Percentiles rank a stretch among this genome's conserved stretches.
Conservation (phyloP, 2,113 vertebrate genomes). For the Okapia johnstoni region DNA sequence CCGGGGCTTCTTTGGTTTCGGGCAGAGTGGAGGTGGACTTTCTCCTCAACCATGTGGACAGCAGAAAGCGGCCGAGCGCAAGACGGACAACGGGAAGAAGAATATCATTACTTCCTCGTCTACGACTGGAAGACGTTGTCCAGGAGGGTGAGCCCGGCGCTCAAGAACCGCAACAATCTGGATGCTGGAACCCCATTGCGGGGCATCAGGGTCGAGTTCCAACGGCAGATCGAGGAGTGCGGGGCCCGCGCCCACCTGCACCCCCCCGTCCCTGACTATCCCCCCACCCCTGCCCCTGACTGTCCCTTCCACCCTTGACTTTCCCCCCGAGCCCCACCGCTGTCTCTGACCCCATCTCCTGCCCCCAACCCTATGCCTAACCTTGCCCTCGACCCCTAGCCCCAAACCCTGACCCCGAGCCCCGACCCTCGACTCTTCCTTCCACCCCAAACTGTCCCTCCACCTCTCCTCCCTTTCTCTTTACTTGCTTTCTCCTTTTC, state of each 20-base stretch:
- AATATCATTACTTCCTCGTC: conserved; percentile 93
- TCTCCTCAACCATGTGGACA: conserved; percentile 91
- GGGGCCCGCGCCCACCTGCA: not conserved
- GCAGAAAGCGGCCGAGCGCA: conserved; percentile 93
- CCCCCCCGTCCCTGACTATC: not conserved
- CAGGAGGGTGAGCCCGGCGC: conserved; percentile 90
- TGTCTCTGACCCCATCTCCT: not conserved
- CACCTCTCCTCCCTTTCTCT: not conserved
- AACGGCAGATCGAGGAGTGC: conserved; percentile 93
- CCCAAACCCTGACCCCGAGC: not conserved
- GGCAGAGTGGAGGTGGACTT: conserved; percentile 94
- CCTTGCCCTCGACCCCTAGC: not conserved
- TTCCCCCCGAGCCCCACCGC: no score
- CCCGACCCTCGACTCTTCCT: not conserved
- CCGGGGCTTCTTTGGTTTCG: conserved; percentile 93
- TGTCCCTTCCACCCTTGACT: no score
- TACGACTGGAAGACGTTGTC: conserved; percentile 95
- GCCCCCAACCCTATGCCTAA: not conserved
- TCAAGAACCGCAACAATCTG: conserved; percentile 90
- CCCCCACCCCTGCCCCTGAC: not conserved
- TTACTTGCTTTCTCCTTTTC: not conserved
- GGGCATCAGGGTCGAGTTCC: conserved; percentile 97
- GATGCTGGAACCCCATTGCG: conserved; percentile 89
- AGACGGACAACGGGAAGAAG: conserved; percentile 96
- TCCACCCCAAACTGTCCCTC: no score